These are phyloP conservation scores for Stegana nigrithorax DNA, from an alignment of 2,888 invertebrate species.

Conservation along the genomic window DNA sequence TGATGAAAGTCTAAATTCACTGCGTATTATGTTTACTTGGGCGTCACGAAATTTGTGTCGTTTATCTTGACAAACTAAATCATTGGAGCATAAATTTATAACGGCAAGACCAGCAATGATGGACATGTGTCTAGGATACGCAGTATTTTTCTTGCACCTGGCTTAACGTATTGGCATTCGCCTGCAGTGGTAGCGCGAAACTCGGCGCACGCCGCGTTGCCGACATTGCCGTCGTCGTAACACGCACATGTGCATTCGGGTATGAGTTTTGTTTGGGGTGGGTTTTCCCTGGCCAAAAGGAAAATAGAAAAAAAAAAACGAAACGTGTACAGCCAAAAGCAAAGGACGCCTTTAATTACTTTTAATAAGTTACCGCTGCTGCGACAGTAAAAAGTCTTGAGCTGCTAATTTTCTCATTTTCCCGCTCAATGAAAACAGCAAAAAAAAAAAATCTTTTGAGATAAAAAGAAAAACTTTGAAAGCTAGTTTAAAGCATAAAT, in stretches of 20 bases:
- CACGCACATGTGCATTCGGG: conserved; percentile 25
- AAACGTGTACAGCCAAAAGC: conserved; percentile 16
- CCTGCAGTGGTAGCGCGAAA: neutral
- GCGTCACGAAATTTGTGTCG: too few species aligned
- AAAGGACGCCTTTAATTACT: conserved; percentile 47
- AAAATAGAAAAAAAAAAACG: conserved; percentile 17
- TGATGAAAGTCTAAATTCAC: too few species aligned
- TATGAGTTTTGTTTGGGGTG: too few species aligned
- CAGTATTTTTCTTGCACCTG: conserved; percentile 46
- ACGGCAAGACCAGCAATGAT: conserved; percentile 44
- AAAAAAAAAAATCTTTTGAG: neutral
- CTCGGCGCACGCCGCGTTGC: conserved; percentile 39
- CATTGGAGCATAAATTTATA: conserved; percentile 38
- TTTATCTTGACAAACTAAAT: too few species aligned
- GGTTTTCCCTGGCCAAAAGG: conserved; percentile 15
- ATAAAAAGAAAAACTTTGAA: too few species aligned
- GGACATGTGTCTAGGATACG: conserved; percentile 43
- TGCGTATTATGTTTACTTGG: too few species aligned
- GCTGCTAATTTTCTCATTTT: conserved; percentile 53
- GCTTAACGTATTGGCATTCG: conserved; percentile 26
- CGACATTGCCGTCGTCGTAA: conserved; percentile 23
- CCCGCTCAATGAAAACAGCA: conserved; percentile 54
- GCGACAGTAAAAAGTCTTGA: conserved; percentile 22
- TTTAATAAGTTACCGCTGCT: conserved; percentile 35
- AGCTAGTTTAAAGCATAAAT: too few species aligned